A percentile compares a stretch with the other conserved stretches of the same genome.
These are phyloP conservation scores for Scaptomyza reducta DNA, from an alignment of 2,888 invertebrate genomes.

Conservation along the genomic window DNA sequence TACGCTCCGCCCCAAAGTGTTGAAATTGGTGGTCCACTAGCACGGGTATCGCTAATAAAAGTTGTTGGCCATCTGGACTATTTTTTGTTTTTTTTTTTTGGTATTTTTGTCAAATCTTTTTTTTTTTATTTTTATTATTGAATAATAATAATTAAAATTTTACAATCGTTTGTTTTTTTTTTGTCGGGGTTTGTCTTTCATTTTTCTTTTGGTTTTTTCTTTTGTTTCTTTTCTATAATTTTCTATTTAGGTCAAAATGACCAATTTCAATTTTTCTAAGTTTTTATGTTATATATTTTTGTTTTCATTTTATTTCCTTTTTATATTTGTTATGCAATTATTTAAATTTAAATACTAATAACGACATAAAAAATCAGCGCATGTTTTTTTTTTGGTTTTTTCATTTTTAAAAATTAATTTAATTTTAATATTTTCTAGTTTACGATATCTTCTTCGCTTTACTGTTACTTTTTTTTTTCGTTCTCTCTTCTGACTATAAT, in stretches of 20 bases:
- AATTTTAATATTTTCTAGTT: slow-evolving; percentile 76
- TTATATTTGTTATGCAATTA: slow-evolving; percentile 68
- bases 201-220: slow-evolving; percentile 56
- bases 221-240: slow-evolving; percentile 68
- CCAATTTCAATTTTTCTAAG: slow-evolving; percentile 76
- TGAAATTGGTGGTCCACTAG: slow-evolving; percentile 5
- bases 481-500: slow-evolving; percentile 66
- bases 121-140: slow-evolving; percentile 76
- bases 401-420: slow-evolving; percentile 72
- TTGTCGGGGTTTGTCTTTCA: slow-evolving; percentile 44
- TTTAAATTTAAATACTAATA: slow-evolving; percentile 81
- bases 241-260: slow-evolving; percentile 80
- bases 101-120: slow-evolving; percentile 71
- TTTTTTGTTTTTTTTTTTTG: slow-evolving; percentile 33
- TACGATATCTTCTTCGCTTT: slow-evolving; percentile 60
- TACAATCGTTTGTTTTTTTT: slow-evolving; percentile 45
- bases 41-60: slow-evolving; percentile 24
- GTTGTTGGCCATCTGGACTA: slow-evolving; percentile 15
- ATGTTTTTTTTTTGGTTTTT: slow-evolving; percentile 56
- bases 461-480: slow-evolving; percentile 33
- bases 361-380: slow-evolving; percentile 83
- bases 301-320: slow-evolving; percentile 40
- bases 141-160: slow-evolving; percentile 79
- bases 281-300: slow-evolving; percentile 54
- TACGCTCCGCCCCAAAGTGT: background rate